Evolutionary conservation across 2,797 vertebrate species (phyloP), one percentile per base, ranked within the genome.

Genomic region (Phrynocephalus guinanensis): DNA sequence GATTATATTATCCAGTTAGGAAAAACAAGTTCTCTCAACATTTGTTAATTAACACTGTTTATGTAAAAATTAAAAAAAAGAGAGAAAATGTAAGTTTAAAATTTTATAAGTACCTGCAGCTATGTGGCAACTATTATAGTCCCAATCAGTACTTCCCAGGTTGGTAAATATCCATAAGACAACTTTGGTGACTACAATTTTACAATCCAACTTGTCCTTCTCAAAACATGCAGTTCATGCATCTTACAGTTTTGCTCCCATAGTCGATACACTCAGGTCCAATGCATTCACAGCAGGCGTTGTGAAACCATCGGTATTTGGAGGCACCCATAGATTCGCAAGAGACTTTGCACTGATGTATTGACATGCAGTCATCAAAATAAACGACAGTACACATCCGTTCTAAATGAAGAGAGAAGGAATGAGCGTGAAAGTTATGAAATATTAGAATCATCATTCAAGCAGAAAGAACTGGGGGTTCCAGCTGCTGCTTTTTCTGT

Each of bases 301-400:
- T 99, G 96, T 99, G 99, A 92, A 99, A 99, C 99, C 99, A 99
- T 88, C 98, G 98, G 93, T 99, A 99, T 90, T 99, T 99, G 86
- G 99, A 99, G 15, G 99, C 98, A 72, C 99, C 99, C 99, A 99
- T 99, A 83, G 99, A 99, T 96, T 99, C 98, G 0, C 99, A 99
- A 95, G 99, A 99, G 91, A 97, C 97, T 95, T 99, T 99, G 95
- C 99, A 99, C 95, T 99, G 99, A 92, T 98, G 98, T 94, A 99
- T 99, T 78, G 99, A 99, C 96, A 99, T 98, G 93, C 99, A 99
- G 97, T 99, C 99, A 72, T 99, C 98, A 88, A 99, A 99, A 95
- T 99, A 99, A 88, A 99, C 99, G 96, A 99, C 99, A 0, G 98
- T 99, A 95, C 99, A 99, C 97, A 98, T 98, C 96, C 97, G 98